Percentiles rank a stretch among this genome's conserved stretches.
phyloP scores from a whole-genome alignment of 2,113 vertebrate species.

The Rhodinocichla rosea region DNA sequence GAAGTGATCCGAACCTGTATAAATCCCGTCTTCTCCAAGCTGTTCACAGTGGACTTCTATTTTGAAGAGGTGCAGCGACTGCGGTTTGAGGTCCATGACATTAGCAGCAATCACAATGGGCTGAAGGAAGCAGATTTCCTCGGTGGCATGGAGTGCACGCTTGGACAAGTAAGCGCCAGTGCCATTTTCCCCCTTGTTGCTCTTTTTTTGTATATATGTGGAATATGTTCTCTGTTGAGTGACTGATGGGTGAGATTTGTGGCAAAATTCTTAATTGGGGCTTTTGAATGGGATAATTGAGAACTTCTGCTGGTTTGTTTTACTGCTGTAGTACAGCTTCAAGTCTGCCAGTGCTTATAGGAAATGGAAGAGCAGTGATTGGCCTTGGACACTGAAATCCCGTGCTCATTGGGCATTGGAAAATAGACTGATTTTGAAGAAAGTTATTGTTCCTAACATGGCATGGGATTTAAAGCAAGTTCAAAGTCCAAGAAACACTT shows the following conservation, averaged over 20 bases:
- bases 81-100: constrained; percentile 90
- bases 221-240: background rate
- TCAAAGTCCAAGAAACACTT: background rate
- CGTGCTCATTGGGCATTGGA: background rate
- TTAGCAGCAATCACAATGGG: constrained; percentile 89
- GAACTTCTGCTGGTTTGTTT: background rate
- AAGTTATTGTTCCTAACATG: background rate
- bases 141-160: constrained; percentile 93
- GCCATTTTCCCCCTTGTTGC: background rate
- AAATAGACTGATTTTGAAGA: background rate
- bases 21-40: constrained; percentile 91
- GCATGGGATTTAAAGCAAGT: background rate
- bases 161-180: constrained; percentile 83
- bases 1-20: constrained; percentile 93
- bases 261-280: background rate
- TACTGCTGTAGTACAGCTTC: background rate
- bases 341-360: background rate
- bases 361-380: background rate
- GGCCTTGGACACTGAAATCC: background rate
- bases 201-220: background rate
- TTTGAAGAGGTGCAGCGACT: constrained; percentile 96
- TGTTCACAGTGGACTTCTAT: constrained; percentile 95
- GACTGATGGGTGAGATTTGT: background rate
- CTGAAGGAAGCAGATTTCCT: constrained; percentile 89
- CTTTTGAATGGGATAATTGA: background rate